These are phyloP conservation scores for Eulemur rubriventer DNA, from an alignment of 2,797 vertebrate genomes.

Conservation along the genomic window DNA sequence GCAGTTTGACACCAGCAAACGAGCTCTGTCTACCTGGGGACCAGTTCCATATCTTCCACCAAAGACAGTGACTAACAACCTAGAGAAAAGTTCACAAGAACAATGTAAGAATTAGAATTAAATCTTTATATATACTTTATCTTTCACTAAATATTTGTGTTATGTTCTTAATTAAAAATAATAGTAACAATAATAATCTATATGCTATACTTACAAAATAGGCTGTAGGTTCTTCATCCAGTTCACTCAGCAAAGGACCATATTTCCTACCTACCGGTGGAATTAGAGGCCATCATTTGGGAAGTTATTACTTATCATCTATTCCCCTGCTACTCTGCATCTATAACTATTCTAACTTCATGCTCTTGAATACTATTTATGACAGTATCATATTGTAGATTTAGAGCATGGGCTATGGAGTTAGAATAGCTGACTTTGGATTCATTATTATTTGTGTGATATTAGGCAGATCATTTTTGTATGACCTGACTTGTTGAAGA, in stretches of 20 bases:
- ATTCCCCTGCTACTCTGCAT: neutral
- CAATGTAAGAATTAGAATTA: conserved; percentile 88
- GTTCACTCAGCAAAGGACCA: neutral
- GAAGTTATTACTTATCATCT: neutral
- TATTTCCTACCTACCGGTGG: neutral
- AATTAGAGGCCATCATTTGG: neutral
- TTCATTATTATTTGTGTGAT: neutral
- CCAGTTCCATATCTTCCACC: conserved; percentile 96
- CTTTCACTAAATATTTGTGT: neutral
- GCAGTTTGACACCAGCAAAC: conserved; percentile 99
- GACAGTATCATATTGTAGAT: neutral
- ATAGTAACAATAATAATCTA: neutral
- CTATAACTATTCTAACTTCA: neutral
- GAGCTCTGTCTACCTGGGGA: conserved; percentile 98
- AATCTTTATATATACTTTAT: neutral
- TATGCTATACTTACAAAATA: neutral
- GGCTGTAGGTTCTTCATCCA: neutral
- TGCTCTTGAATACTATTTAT: neutral
- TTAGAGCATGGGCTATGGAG: neutral
- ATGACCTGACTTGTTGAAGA: neutral
- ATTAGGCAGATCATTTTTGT: neutral
- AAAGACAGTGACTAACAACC: conserved; percentile 91
- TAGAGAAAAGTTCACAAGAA: conserved; percentile 93
- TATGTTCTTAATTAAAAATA: neutral
- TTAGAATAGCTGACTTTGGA: neutral